Evolutionary conservation across 2,113 vertebrate species (phyloP), one percentile per base, ranked within the genome.

Genomic region (Ictalurus furcatus): DNA sequence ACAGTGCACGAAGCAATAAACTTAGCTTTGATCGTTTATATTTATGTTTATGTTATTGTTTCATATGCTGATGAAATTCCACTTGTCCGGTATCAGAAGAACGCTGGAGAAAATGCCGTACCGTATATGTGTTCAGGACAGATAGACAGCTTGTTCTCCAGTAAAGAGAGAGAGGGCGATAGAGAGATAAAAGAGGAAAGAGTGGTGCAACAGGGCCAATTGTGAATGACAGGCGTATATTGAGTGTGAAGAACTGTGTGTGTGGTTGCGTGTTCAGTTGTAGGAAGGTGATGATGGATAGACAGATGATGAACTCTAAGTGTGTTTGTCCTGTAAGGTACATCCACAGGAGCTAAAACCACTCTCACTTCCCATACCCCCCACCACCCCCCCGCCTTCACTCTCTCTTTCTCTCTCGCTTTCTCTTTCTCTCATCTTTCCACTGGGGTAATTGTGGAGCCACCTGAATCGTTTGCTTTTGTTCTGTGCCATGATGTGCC

Each of bases 311-410:
- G 81, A 88, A 59, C 82, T 82, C 11, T 16, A 30, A 71, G 28
- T 89, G 54, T 76, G 40, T 87, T 90, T 81, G 74, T 87, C 40
- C 63, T 87, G 37, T 84, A 85, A 84, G 73, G 79, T 80, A 86
- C 63, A 84, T 78, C 30, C 30, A 83, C n/a, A n/a, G 6, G 65
- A 61, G 40, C 52, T 59, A 88, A 83, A 7, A 58, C 61, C 48
- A n/a, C 34, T 61, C 2, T 23, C 23, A 59, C 6, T 40, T 78
- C 63, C 67, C 58, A 17, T 2, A 34, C n/a, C 37, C 40, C 56
- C 84, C 56, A 34, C 34, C 34, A 0, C 0, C 34, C 34, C 34
- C 34, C 34, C 0, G 0, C 34, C 34, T 34, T 61, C 40, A 63
- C 21, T 71, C 87, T 73, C 25, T 37, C 21, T 85, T 44, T 73